phyloP scores from a whole-genome alignment of 1,140 invertebrate genomes.

The Eulimnadia texana region DNA sequence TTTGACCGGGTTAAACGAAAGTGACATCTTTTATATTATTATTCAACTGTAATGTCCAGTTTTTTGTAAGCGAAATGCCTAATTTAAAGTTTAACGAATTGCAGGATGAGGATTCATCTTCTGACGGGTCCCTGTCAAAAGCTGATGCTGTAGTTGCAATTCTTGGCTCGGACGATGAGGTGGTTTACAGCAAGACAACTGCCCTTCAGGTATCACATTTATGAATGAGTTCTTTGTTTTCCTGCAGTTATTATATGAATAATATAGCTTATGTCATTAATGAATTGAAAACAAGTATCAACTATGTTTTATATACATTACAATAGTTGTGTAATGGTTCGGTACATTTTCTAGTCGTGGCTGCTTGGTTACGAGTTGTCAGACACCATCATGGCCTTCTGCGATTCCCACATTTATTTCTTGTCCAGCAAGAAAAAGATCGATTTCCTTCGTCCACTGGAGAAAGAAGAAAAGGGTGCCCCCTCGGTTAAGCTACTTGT shows the following conservation, averaged over 20 bases:
- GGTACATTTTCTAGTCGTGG: constrained; percentile 78
- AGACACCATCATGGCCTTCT: constrained; percentile 86
- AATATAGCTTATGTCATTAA: neutral
- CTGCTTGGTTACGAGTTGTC: constrained; percentile 91
- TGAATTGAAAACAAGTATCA: neutral
- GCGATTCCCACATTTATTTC: constrained; percentile 69
- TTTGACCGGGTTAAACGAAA: no score
- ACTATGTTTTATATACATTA: constrained; percentile 9
- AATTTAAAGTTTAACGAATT: constrained; percentile 18
- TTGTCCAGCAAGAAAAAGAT: constrained; percentile 96
- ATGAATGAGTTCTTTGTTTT: neutral
- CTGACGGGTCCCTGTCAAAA: constrained; percentile 63
- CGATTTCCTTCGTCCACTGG: constrained; percentile 87
- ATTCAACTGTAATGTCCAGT: no score
- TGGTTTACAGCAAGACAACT: constrained; percentile 89
- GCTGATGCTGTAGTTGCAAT: constrained; percentile 79
- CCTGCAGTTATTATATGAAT: neutral
- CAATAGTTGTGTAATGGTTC: no score
- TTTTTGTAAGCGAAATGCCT: no score
- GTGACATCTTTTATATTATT: no score
- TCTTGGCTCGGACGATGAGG: constrained; percentile 84
- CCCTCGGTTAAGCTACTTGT: constrained; percentile 75
- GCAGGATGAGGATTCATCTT: constrained; percentile 51
- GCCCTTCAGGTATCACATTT: constrained; percentile 58
- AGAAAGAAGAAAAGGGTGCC: constrained; percentile 71